Conservation (phyloP, 1,140 invertebrate genomes). For the Stegodyphus dumicola region DNA sequence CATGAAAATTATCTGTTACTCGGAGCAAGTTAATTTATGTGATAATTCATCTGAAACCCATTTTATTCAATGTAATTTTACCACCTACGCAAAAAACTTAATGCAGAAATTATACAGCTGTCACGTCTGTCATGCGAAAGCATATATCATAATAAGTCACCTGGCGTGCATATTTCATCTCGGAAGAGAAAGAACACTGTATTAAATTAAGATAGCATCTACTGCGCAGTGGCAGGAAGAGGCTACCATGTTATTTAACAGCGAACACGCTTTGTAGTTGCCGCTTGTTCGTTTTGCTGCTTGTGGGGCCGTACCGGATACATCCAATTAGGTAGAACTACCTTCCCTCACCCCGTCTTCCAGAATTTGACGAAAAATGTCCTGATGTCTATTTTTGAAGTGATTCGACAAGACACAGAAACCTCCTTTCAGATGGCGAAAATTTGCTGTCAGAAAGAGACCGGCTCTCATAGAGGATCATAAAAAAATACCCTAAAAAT, state of each 20-base stretch:
- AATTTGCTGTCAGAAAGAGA: neutral
- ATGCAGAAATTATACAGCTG: no score
- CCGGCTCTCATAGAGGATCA: neutral
- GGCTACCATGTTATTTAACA: neutral
- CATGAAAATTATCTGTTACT: no score
- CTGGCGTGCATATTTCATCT: neutral
- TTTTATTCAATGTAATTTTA: no score
- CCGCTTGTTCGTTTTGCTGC: neutral
- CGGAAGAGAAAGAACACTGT: neutral
- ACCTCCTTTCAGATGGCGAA: neutral
- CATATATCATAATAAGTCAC: neutral
- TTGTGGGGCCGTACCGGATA: neutral
- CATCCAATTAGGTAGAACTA: neutral
- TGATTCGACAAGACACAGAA: neutral
- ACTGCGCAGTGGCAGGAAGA: neutral
- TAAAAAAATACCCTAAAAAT: neutral
- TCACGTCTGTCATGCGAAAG: no score
- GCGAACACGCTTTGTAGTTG: neutral
- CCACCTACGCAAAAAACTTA: no score
- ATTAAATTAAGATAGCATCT: constrained; percentile 1
- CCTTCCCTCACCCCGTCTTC: no score
- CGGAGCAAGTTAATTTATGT: no score
- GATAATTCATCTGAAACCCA: no score
- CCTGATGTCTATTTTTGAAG: neutral
- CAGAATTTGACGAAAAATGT: neutral